Percentiles rank a stretch among this genome's conserved stretches.
These are phyloP conservation scores for Grammomys surdaster DNA, from an alignment of 2,113 vertebrate species.

Conservation along the genomic window DNA sequence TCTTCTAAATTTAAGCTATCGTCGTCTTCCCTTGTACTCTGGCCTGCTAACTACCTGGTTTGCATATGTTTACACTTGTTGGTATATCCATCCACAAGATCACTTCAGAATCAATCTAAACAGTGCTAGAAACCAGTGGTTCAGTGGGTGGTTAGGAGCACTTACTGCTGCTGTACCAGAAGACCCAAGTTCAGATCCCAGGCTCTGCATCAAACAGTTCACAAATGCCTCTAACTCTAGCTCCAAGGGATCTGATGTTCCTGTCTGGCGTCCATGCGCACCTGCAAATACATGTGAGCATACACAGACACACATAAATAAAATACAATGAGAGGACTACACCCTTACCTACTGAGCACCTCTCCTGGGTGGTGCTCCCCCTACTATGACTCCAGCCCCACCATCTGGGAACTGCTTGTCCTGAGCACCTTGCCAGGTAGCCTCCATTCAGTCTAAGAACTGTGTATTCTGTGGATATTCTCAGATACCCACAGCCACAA, in stretches of 20 bases:
- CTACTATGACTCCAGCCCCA: neutral
- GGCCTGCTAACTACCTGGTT: neutral
- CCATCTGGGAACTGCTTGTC: neutral
- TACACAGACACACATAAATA: neutral
- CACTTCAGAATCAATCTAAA: neutral
- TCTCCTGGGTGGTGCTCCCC: neutral
- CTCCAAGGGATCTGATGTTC: neutral
- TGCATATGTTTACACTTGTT: neutral
- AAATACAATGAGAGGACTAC: neutral
- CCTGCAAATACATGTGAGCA: neutral
- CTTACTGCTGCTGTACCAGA: neutral
- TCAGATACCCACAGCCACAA: neutral
- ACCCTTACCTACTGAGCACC: neutral
- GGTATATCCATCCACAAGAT: neutral
- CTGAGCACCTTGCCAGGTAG: neutral
- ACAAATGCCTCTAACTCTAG: neutral
- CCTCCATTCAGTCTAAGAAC: neutral
- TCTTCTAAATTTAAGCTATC: neutral
- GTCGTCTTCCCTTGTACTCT: neutral
- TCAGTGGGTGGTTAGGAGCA: neutral
- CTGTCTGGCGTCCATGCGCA: neutral
- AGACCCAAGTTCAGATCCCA: neutral
- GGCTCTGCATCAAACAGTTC: neutral
- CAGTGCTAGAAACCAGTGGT: neutral
- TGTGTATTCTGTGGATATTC: neutral